Evolutionary conservation across 2,888 invertebrate species (phyloP).

Genomic region (Octonoba sinensis): DNA sequence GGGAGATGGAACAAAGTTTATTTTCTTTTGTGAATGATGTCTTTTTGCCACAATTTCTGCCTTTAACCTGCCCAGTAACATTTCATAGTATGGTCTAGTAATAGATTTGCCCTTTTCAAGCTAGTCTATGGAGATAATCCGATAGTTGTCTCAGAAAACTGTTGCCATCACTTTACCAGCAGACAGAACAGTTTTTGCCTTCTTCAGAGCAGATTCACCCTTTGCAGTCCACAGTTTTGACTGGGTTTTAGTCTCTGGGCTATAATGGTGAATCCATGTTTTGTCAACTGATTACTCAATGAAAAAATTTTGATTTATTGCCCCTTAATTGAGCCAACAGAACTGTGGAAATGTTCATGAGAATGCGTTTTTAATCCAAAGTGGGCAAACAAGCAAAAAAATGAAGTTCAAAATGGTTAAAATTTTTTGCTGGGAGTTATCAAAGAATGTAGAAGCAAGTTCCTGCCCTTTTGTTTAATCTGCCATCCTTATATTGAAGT

Average conservation of each 20-base stretch:
- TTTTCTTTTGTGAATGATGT: conserved; percentile 5
- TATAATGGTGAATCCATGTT: too few species aligned
- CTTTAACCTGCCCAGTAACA: conserved; percentile 29
- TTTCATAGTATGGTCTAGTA: conserved; percentile 54
- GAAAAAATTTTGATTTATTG: too few species aligned
- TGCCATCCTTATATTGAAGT: too few species aligned
- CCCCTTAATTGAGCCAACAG: too few species aligned
- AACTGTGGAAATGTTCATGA: too few species aligned
- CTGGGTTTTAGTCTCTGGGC: conserved; percentile 68
- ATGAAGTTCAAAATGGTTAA: too few species aligned
- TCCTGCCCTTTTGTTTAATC: too few species aligned
- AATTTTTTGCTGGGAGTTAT: too few species aligned
- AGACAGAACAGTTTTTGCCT: too few species aligned
- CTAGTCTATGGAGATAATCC: conserved; percentile 61
- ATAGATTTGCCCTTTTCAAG: conserved; percentile 55
- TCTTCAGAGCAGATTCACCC: conserved; percentile 7
- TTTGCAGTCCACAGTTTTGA: conserved; percentile 29
- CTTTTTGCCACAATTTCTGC: neutral
- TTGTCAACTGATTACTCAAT: too few species aligned
- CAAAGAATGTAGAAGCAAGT: too few species aligned
- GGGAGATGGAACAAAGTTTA: conserved; percentile 29
- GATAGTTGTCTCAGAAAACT: conserved; percentile 53
- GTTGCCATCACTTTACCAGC: conserved; percentile 53
- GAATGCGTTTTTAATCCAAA: conserved; percentile 70
- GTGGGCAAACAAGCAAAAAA: conserved; percentile 67